Evolutionary conservation across 2,797 vertebrate genomes (phyloP).

Genomic region (Paedocypris micromegethes): DNA sequence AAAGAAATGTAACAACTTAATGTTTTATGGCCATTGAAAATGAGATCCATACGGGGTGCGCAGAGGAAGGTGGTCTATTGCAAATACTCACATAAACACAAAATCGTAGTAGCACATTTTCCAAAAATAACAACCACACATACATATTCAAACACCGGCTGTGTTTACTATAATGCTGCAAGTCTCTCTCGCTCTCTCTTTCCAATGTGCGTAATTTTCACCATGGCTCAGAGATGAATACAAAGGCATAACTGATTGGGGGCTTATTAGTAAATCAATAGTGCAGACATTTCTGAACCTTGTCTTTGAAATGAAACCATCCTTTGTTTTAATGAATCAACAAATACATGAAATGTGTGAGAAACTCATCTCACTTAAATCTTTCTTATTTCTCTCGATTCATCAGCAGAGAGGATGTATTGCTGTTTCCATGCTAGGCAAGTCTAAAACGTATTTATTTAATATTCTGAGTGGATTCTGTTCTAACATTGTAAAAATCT

Average conservation of each 20-base stretch:
- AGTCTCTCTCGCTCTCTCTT: conserved; percentile 23
- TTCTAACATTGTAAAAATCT: conserved; percentile 22
- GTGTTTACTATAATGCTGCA: background rate
- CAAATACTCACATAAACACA: conserved; percentile 17
- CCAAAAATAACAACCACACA: background rate
- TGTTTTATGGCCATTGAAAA: conserved; percentile 69
- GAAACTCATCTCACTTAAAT: conserved; percentile 39
- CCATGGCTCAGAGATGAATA: conserved; percentile 54
- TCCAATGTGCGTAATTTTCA: conserved; percentile 69
- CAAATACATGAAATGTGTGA: conserved; percentile 54
- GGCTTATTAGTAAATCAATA: conserved; percentile 72
- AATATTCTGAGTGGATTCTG: conserved; percentile 40
- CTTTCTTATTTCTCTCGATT: conserved; percentile 13
- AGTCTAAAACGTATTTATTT: conserved; percentile 52
- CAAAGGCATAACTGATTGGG: conserved; percentile 63
- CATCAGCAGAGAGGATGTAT: background rate
- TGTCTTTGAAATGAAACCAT: conserved; percentile 62
- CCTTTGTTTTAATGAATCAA: conserved; percentile 61
- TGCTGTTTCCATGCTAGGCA: conserved; percentile 31
- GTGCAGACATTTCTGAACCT: conserved; percentile 65
- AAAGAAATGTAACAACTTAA: conserved; percentile 73
- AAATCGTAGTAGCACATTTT: conserved; percentile 16
- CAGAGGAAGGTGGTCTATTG: conserved; percentile 3
- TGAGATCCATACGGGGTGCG: conserved; percentile 56
- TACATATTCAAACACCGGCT: conserved; percentile 32